Evolutionary conservation across 2,113 vertebrate species (phyloP), one percentile per base, ranked within the genome.

Genomic region (Mobula hypostoma): DNA sequence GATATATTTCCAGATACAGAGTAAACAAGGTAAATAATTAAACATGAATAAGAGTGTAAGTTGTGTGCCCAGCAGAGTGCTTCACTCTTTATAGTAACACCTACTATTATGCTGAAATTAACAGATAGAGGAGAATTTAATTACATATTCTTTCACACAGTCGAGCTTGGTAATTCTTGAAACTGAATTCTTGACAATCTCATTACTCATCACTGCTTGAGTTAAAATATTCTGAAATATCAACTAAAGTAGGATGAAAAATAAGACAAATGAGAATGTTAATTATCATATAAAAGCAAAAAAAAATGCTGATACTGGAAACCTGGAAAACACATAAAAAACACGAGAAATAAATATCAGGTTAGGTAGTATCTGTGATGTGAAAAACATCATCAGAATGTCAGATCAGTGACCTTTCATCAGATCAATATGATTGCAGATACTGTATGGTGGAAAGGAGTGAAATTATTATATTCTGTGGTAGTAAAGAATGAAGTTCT

Each of bases 151-250:
- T n/a, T 63, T 87, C 85, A 66, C 29, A 66, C 61, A 66, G 58
- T 88, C 29, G 29, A 66, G 58, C 85, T 68, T 63, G 63, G 85
- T 90, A 90, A 66, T 90, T 19, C 85, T 90, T 32, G 61, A 90
- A 68, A 90, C 61, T n/a, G 32, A 63, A 32, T 90, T 68, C 61
- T 68, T 90, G 85, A 90, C 85, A 90, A 68, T 90, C n/a, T 14
- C 85, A 90, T 90, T 90, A 68, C 14, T 36, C 61, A 61, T 90
- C 61, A 68, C 85, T 68, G 85, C 85, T 9, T 90, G 61, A 32
- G 85, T 2, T 32, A 90, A 90, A 90, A 68, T 90, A 90, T 90
- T 68, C 85, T 8, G 61, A 88, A 90, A 66, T 66, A 90, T 90
- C 85, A 66, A 90, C 27, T 90, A 29, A 90, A 66, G 17, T 90